Percentiles rank a stretch among this genome's conserved stretches.
Conservation (phyloP, 2,888 invertebrate species). For the Leptinotarsa tumamoca region DNA sequence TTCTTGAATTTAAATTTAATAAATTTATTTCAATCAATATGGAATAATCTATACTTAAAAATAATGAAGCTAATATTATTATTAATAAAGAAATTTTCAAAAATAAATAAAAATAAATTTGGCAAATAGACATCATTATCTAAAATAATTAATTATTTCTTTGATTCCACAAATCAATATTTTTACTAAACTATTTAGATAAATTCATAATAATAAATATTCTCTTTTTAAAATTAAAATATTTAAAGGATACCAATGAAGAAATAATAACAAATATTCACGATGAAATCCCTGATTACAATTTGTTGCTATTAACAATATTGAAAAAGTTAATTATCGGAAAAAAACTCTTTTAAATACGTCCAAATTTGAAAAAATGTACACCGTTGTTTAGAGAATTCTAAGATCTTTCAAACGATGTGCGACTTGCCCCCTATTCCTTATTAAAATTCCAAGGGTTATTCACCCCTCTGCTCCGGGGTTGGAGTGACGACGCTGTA, state of each 20-base stretch:
- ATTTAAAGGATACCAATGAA: slow-evolving; percentile 73
- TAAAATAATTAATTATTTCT: slow-evolving; percentile 70
- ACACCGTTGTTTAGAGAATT: no score
- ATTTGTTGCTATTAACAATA: no score
- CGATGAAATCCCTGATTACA: slow-evolving; percentile 67
- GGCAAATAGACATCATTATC: slow-evolving; percentile 57
- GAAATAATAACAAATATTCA: slow-evolving; percentile 66
- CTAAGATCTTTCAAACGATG: no score
- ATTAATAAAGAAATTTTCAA: slow-evolving; percentile 69
- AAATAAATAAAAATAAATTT: slow-evolving; percentile 61
- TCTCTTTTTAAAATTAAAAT: slow-evolving; percentile 71
- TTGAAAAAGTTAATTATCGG: no score
- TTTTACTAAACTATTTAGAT: slow-evolving; percentile 77
- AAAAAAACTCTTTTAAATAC: no score
- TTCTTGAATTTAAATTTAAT: slow-evolving; percentile 60
- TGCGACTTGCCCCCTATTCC: no score
- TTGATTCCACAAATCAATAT: slow-evolving; percentile 77
- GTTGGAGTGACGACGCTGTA: no score
- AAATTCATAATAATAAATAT: slow-evolving; percentile 67
- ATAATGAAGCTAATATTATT: slow-evolving; percentile 65
- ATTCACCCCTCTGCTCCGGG: no score
- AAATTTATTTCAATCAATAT: slow-evolving; percentile 55
- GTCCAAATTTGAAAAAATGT: no score
- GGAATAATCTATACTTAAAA: slow-evolving; percentile 62
- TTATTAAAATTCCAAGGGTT: no score